phyloP scores from a whole-genome alignment of 2,888 invertebrate species.

The Phyto melanocephala region DNA sequence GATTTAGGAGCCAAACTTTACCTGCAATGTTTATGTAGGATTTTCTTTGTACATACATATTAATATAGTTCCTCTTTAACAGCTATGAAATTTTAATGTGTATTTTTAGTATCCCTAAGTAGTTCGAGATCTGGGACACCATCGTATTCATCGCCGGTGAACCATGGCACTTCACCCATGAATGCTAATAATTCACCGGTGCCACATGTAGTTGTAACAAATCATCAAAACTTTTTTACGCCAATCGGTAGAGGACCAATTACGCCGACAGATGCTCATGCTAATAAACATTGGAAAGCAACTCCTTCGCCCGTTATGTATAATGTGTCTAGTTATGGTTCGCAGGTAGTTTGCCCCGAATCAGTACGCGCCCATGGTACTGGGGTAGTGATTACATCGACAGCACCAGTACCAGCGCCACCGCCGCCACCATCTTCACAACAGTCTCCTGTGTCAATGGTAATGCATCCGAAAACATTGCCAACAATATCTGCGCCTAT shows the following conservation, averaged over 20 bases:
- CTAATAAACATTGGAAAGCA: slow-evolving; percentile 76
- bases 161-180: slow-evolving; percentile 84
- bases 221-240: slow-evolving; percentile 93
- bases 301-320: slow-evolving; percentile 78
- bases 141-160: slow-evolving; percentile 89
- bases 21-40: slow-evolving; percentile 77
- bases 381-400: slow-evolving; percentile 68
- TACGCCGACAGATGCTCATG: slow-evolving; percentile 64
- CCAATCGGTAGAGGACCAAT: slow-evolving; percentile 83
- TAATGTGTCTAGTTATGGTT: slow-evolving; percentile 72
- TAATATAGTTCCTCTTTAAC: not conserved
- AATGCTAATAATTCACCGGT: slow-evolving; percentile 82
- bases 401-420: slow-evolving; percentile 66
- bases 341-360: slow-evolving; percentile 74
- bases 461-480: slow-evolving; percentile 77
- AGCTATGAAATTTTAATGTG: slow-evolving; percentile 45
- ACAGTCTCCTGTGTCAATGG: slow-evolving; percentile 74
- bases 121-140: slow-evolving; percentile 96
- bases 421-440: slow-evolving; percentile 74
- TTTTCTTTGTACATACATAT: not conserved
- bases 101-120: slow-evolving; percentile 89
- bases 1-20: slow-evolving; percentile 77
- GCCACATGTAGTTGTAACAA: slow-evolving; percentile 84
- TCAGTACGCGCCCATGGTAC: slow-evolving; percentile 72
- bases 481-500: slow-evolving; percentile 69